Base-by-base conservation (phyloP, 64 coral and sea anemone genomes). In the Montipora sp. region DNA sequence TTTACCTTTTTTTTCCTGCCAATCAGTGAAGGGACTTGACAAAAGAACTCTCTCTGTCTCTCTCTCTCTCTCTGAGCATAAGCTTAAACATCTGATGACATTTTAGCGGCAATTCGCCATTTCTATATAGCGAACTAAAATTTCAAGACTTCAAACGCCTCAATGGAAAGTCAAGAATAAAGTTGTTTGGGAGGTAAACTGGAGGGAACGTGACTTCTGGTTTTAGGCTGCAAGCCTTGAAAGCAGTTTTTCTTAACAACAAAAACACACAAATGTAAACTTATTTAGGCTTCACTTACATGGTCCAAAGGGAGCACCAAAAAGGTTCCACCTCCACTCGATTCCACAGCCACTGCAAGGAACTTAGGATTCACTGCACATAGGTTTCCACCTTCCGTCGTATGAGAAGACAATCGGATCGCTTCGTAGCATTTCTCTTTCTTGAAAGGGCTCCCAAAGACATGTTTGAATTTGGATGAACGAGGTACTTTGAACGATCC, bases 291-390 rank as follows among this genome's bases (percentile, higher is more conserved):
- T 10, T 6, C 51, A 55, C 95, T 80, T 77, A 98, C 96, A 76
- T 90, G 88, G 61, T 98, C 96, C 7, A 96, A 73, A 13, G 95
- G 95, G 6, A 96, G 65, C 1, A 99, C 98, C 11, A 99, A 65
- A 89, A 99, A 99, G 24, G 94, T 77, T 2, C 98, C 98, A 13
- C 98, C 98, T 8, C 98, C 94, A 19, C 88, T 90, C 0, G 91
- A 93, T 92, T 99, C 98, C 46, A 99, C 81, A 10, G 92, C 98
- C 13, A 99, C 98, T 23, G 98, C 98, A 18, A 99, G 93, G 80
- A 99, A 99, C 69, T 99, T 99, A 13, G 98, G 98, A 90, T 99
- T 99, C 51, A 96, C 98, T 71, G 98, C 94, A 90, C 98, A 99
- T 24, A 94, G 96, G 65, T 93, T 99, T 59, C 98, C 93, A 70